Percentiles rank a stretch among this genome's conserved stretches.
Evolutionary conservation across 2,113 vertebrate genomes (phyloP).

Genomic region (Platysternon megacephalum): DNA sequence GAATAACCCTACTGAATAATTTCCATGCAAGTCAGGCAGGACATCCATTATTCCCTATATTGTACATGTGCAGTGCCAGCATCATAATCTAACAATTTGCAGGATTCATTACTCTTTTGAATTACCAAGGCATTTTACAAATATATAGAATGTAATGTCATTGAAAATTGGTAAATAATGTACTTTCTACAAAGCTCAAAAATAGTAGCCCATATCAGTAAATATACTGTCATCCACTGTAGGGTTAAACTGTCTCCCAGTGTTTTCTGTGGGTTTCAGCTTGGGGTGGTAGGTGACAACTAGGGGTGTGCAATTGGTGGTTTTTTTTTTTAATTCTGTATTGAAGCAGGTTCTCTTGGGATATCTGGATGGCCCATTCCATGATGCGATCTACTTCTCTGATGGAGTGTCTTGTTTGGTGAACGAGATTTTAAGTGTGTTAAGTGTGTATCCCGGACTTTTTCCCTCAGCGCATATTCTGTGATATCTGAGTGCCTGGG

Average conservation of each 20-base stretch:
- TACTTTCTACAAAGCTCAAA: accelerated
- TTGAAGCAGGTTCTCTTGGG: too few relatives aligned
- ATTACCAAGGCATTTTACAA: neutral
- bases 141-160: neutral
- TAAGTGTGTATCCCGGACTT: too few relatives aligned
- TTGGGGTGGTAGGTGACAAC: too few relatives aligned
- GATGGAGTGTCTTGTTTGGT: too few relatives aligned
- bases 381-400: too few relatives aligned
- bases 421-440: too few relatives aligned
- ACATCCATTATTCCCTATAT: accelerated
- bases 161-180: accelerated
- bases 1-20: neutral
- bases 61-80: accelerated
- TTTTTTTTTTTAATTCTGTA: too few relatives aligned
- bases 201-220: accelerated
- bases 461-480: too few relatives aligned
- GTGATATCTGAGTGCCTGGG: too few relatives aligned
- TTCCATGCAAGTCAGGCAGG: accelerated
- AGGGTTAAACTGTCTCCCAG: neutral
- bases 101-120: neutral
- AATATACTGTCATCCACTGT: accelerated
- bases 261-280: accelerated
- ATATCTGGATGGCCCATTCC: too few relatives aligned
- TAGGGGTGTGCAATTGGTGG: too few relatives aligned
- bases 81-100: accelerated